phyloP scores from a whole-genome alignment of 2,888 invertebrate genomes.

The Torymus auratus region DNA sequence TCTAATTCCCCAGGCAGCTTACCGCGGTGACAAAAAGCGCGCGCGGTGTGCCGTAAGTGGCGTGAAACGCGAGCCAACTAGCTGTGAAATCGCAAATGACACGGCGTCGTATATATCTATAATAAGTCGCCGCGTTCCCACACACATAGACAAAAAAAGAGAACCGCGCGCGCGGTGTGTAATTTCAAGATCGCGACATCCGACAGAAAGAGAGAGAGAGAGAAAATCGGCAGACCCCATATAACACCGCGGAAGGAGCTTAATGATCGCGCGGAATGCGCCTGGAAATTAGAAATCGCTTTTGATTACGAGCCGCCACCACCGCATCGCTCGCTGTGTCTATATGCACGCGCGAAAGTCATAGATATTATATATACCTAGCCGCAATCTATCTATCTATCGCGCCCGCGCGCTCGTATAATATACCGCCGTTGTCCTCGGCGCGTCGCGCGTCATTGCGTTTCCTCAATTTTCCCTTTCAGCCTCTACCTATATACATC shows the following conservation, averaged over 20 bases:
- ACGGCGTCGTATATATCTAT: conserved; percentile 5
- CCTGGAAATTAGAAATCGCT: conserved; percentile 56
- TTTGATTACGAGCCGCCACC: conserved; percentile 44
- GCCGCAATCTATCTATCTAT: neutral
- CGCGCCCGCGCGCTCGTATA: neutral
- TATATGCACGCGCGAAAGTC: conserved; percentile 24
- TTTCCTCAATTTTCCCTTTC: conserved; percentile 55
- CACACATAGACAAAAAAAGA: too few species aligned
- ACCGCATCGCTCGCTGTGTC: neutral
- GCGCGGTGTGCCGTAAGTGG: neutral
- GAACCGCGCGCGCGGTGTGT: too few species aligned
- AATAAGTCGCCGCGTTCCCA: too few species aligned
- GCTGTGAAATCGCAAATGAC: conserved; percentile 45
- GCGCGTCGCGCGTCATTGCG: conserved; percentile 54
- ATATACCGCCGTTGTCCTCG: too few species aligned
- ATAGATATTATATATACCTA: neutral
- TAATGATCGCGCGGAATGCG: conserved; percentile 46
- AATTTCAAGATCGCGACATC: too few species aligned
- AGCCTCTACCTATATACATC: too few species aligned
- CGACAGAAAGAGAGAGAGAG: neutral
- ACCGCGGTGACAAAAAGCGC: too few species aligned
- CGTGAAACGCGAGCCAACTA: conserved; percentile 43
- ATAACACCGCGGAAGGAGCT: conserved; percentile 23
- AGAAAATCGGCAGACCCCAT: neutral
- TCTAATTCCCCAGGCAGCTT: too few species aligned